Percentiles rank a stretch among this genome's conserved stretches.
Evolutionary conservation across 2,888 invertebrate genomes (phyloP).

Genomic region (Mimachlamys varia): DNA sequence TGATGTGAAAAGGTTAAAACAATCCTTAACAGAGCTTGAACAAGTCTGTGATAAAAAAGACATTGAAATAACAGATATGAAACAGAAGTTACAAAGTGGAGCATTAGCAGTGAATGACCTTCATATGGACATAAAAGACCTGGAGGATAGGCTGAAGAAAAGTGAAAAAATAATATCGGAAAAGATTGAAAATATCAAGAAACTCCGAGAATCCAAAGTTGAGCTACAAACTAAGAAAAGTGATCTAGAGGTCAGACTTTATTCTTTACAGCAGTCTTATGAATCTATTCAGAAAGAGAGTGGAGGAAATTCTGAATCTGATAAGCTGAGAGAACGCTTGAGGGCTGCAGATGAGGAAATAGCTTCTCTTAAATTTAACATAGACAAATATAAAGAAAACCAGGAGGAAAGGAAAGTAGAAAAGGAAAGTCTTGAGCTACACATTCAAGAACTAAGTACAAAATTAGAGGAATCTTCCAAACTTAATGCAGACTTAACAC

Average conservation of each 20-base stretch:
- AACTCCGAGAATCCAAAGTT: constrained; percentile 57
- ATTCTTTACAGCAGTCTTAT: constrained; percentile 38
- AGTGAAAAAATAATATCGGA: constrained; percentile 59
- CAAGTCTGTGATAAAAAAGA: constrained; percentile 53
- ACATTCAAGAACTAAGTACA: background rate
- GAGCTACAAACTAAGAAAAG: constrained; percentile 53
- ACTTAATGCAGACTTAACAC: background rate
- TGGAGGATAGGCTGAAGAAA: constrained; percentile 61
- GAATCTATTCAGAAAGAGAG: constrained; percentile 42
- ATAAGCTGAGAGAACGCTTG: constrained; percentile 47
- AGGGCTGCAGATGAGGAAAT: constrained; percentile 48
- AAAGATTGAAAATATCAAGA: constrained; percentile 63
- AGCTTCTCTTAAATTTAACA: constrained; percentile 45
- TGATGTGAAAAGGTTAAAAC: constrained; percentile 48
- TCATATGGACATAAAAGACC: constrained; percentile 77
- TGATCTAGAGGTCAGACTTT: constrained; percentile 56
- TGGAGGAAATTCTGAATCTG: constrained; percentile 48
- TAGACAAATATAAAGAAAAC: constrained; percentile 43
- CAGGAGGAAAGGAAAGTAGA: constrained; percentile 38
- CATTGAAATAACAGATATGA: constrained; percentile 63
- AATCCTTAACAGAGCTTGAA: constrained; percentile 45
- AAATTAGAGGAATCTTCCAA: background rate
- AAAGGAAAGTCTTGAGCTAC: constrained; percentile 34
- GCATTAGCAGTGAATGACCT: constrained; percentile 74
- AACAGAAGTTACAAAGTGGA: constrained; percentile 68